Evolutionary conservation across 2,113 vertebrate species (phyloP).

Genomic region (Cavia aperea): DNA sequence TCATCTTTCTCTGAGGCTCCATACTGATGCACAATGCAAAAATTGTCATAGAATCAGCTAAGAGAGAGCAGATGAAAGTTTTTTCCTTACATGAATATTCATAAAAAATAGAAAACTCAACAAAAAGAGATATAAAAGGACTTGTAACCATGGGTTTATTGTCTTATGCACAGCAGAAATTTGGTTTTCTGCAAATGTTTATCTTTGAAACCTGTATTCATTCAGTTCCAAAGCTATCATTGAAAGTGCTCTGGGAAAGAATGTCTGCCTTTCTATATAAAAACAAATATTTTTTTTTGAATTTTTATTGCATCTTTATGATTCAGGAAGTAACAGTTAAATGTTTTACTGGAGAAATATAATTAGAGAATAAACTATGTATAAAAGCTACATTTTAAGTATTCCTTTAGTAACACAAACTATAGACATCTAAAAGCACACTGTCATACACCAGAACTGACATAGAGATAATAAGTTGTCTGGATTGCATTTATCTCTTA

Average conservation of each 20-base stretch:
- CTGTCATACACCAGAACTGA: neutral
- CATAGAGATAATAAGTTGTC: neutral
- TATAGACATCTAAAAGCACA: conserved; percentile 16
- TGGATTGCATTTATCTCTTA: neutral
- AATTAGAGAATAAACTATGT: conserved; percentile 43
- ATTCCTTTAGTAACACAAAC: neutral
- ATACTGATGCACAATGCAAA: conserved; percentile 53
- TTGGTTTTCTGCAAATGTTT: conserved; percentile 47
- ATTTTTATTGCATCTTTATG: conserved; percentile 31
- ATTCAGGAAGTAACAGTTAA: conserved; percentile 45
- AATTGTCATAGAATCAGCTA: conserved; percentile 70
- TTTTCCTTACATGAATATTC: conserved; percentile 56
- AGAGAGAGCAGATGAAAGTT: conserved; percentile 63
- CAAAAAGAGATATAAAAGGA: conserved; percentile 48
- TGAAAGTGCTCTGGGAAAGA: conserved; percentile 37
- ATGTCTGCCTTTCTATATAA: conserved; percentile 4
- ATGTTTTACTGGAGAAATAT: conserved; percentile 49
- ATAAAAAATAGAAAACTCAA: conserved; percentile 62
- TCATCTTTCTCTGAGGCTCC: conserved; percentile 60
- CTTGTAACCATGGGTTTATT: neutral
- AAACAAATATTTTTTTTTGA: conserved; percentile 35
- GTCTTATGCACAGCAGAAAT: conserved; percentile 10
- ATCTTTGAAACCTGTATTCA: conserved; percentile 52
- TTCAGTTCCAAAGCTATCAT: conserved; percentile 50
- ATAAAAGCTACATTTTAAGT: conserved; percentile 7